phyloP scores from a whole-genome alignment of 2,888 invertebrate genomes.

The Cataglyphis livida region DNA sequence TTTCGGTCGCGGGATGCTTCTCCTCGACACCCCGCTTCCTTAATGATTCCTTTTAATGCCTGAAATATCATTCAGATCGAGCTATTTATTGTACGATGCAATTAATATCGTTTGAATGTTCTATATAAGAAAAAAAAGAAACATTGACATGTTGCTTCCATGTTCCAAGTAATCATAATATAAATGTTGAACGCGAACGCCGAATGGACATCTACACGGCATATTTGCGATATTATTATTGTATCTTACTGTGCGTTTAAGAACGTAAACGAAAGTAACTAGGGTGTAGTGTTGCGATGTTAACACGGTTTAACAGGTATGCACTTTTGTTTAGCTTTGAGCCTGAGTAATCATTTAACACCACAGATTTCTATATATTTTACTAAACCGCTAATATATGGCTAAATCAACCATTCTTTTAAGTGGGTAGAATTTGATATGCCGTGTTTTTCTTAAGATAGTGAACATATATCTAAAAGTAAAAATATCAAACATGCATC shows the following conservation, averaged over 20 bases:
- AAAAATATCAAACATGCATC: too few species aligned
- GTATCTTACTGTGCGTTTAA: constrained; percentile 44
- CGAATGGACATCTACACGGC: constrained; percentile 57
- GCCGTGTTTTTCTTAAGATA: too few species aligned
- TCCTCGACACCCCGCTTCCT: not conserved
- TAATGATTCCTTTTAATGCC: constrained; percentile 42
- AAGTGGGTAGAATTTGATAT: too few species aligned
- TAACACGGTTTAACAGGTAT: constrained; percentile 37
- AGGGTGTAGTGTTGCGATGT: constrained; percentile 43
- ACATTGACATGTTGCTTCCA: constrained; percentile 63
- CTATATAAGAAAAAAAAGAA: constrained; percentile 49
- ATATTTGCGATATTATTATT: constrained; percentile 50
- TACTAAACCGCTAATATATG: too few species aligned
- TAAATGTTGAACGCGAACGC: constrained; percentile 56
- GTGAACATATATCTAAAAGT: too few species aligned
- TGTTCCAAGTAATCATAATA: constrained; percentile 63
- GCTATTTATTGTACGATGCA: constrained; percentile 63
- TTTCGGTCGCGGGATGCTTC: not conserved
- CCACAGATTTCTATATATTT: not conserved
- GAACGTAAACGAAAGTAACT: constrained; percentile 51
- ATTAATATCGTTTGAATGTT: constrained; percentile 69
- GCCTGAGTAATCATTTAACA: constrained; percentile 44
- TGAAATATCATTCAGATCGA: constrained; percentile 50
- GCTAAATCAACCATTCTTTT: too few species aligned
- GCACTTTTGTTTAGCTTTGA: constrained; percentile 47